These are phyloP conservation scores for Pheosia gnoma DNA, from an alignment of 2,888 invertebrate species.

Conservation along the genomic window DNA sequence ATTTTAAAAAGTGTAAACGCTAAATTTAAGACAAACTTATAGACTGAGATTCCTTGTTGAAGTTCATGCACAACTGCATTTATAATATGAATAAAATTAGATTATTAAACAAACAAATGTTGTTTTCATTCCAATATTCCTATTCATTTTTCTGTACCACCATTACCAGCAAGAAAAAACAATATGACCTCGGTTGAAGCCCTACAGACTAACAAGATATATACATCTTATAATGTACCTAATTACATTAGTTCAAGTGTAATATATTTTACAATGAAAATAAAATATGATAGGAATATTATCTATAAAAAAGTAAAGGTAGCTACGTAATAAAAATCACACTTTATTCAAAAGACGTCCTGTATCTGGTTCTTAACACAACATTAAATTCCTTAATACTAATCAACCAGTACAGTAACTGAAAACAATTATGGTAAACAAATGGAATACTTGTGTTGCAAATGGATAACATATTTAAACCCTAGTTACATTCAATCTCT, in stretches of 20 bases:
- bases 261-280: no score
- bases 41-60: no score
- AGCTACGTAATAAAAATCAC: conserved; percentile 19
- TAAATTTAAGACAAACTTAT: no score
- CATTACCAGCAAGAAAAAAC: no score
- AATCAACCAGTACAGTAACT: conserved; percentile 21
- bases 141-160: no score
- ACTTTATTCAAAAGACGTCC: conserved; percentile 39
- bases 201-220: background rate
- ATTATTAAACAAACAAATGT: no score
- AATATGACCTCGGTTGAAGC: conserved; percentile 17
- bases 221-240: background rate
- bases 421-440: conserved; percentile 37
- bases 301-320: background rate
- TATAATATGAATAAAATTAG: no score
- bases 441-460: conserved; percentile 48
- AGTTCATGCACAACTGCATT: no score
- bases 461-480: conserved; percentile 31
- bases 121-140: no score
- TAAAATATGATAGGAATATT: background rate
- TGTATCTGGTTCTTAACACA: conserved; percentile 41
- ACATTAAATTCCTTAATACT: conserved; percentile 29
- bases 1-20: background rate
- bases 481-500: conserved; percentile 34
- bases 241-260: no score